Evolutionary conservation across 2,888 invertebrate species (phyloP).

Genomic region (Drymonia ruficornis): DNA sequence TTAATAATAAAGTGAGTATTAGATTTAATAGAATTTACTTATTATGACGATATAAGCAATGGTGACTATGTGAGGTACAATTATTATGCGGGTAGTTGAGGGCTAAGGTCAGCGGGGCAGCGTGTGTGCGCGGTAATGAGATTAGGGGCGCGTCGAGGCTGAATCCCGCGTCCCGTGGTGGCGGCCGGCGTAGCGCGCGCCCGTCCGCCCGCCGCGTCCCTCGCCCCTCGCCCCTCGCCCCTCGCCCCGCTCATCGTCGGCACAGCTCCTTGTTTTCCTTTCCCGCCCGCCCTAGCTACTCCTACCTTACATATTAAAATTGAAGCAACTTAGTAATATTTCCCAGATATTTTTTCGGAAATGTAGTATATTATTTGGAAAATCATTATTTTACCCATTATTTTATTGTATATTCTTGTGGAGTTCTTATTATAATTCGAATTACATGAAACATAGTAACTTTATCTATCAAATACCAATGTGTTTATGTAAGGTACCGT

Average conservation of each 20-base stretch:
- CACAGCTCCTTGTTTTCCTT: constrained; percentile 48
- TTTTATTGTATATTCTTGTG: no score
- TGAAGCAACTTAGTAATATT: no score
- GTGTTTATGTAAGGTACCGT: no score
- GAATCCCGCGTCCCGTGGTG: constrained; percentile 42
- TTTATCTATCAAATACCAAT: no score
- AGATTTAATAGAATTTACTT: constrained; percentile 10
- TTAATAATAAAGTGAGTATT: constrained; percentile 33
- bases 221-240: constrained; percentile 16
- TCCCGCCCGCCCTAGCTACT: constrained; percentile 46
- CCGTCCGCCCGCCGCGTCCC: constrained; percentile 23
- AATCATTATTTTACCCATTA: no score
- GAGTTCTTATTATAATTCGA: no score
- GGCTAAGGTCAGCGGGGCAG: constrained; percentile 62
- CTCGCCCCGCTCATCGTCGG: constrained; percentile 29
- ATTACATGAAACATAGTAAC: no score
- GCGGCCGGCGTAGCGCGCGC: constrained; percentile 36
- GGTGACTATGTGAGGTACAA: constrained; percentile 28
- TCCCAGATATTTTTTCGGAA: no score
- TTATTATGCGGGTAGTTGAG: constrained; percentile 46
- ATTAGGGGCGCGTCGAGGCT: constrained; percentile 58
- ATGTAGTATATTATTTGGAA: no score
- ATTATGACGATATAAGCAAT: constrained; percentile 29
- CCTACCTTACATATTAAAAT: constrained; percentile 23
- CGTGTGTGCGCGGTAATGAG: constrained; percentile 65